Base-by-base conservation (phyloP, 30 jellyfish, hydroid and myxozoan species). In the Rhopilema esculentum region DNA sequence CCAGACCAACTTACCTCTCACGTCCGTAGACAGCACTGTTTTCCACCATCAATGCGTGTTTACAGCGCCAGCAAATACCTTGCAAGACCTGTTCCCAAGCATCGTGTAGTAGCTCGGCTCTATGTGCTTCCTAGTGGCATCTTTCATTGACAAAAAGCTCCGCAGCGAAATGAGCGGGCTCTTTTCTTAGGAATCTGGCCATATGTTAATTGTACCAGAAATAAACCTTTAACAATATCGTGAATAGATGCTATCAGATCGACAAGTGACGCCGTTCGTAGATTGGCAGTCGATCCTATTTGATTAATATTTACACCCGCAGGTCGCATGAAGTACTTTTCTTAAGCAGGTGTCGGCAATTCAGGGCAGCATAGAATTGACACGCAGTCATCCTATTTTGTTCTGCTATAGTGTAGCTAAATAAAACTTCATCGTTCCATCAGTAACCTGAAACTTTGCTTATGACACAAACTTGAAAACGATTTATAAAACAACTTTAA, bases 231-330 rank as follows among this genome's bases (percentile, higher is more conserved):
- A 40, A 40, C 57, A 40, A 40, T 40, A 40, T 40, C 57, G 57
- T 40, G 57, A 40, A 40, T 40, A 40, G 57, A 40, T 40, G 57
- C 57, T 40, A 2, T 12, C 12, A 40, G 12, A 12, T 12, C 57
- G 57, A 40, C 57, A 40, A 40, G 57, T 40, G 57, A 40, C 57
- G 57, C 57, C 57, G 57, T 40, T 2, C 12, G 9, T 32, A 6
- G 33, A 23, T 66, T 66, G 49, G n/a, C 33, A 20, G 32, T 66
- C 49, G 16, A 23, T 31, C 49, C 33, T 21, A 9, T 1, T 20
- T 29, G 30, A 31, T 66, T 66, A 66, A 66, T 66, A 66, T 66
- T 66, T 66, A 19, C 33, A 66, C 49, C 77, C 52, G 77, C 77
- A 12, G 30, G 76, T 66, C 21, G 1, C 18, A 66, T 29, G 29